Percentiles rank a stretch among this genome's conserved stretches.
These are phyloP conservation scores for Amiota minor DNA, from an alignment of 2,888 invertebrate species.

Conservation along the genomic window DNA sequence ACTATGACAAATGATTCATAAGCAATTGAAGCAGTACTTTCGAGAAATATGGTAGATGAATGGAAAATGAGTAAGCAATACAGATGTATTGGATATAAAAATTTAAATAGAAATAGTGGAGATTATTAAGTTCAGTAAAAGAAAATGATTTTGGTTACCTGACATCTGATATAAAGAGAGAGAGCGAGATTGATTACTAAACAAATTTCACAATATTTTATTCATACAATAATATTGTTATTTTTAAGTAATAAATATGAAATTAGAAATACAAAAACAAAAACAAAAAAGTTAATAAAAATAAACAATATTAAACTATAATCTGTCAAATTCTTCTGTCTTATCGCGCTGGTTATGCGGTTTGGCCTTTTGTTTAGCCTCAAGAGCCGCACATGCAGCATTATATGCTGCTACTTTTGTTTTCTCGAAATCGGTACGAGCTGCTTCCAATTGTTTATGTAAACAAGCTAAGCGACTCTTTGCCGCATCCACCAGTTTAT, in stretches of 20 bases:
- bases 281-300: background rate
- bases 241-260: background rate
- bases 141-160: no score
- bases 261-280: background rate
- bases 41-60: no score
- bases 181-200: no score
- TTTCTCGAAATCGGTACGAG: conserved; percentile 78
- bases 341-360: background rate
- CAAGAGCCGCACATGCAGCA: conserved; percentile 79
- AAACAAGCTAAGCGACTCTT: conserved; percentile 78
- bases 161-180: no score
- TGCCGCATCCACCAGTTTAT: conserved; percentile 79
- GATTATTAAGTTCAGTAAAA: no score
- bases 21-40: no score
- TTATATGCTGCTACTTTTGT: conserved; percentile 80
- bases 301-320: background rate
- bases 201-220: background rate
- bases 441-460: conserved; percentile 77
- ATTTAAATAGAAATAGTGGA: no score
- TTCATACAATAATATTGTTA: background rate
- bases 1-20: no score
- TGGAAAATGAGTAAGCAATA: no score
- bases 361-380: conserved; percentile 76
- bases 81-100: no score
- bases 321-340: background rate